Percentiles rank a stretch among this genome's conserved stretches.
Conservation (phyloP, 2,888 invertebrate genomes). For the Cheilosia pagana region DNA sequence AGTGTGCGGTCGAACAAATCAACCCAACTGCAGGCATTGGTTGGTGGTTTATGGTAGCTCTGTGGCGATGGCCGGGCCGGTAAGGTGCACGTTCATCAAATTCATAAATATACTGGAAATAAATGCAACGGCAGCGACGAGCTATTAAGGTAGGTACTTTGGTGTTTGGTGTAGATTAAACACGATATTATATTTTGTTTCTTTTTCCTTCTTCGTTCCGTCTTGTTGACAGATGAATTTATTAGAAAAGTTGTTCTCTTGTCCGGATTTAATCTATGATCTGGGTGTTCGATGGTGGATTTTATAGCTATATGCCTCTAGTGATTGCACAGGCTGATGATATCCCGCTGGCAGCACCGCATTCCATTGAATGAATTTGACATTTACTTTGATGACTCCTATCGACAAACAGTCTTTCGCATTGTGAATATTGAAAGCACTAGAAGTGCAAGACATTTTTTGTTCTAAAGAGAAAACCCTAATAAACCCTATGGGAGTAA, state of each 20-base stretch:
- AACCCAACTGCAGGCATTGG: constrained; percentile 16
- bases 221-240: constrained; percentile 42
- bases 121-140: constrained; percentile 27
- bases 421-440: too few species aligned
- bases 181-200: constrained; percentile 15
- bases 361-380: too few species aligned
- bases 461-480: too few species aligned
- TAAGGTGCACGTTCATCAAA: constrained; percentile 44
- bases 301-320: not conserved
- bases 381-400: too few species aligned
- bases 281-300: not conserved
- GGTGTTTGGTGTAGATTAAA: constrained; percentile 31
- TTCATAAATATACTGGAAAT: constrained; percentile 28
- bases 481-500: too few species aligned
- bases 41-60: constrained; percentile 13
- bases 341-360: too few species aligned
- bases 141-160: constrained; percentile 39
- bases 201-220: not conserved
- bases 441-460: too few species aligned
- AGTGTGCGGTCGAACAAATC: constrained; percentile 48
- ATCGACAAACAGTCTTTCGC: too few species aligned
- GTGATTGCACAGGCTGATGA: too few species aligned
- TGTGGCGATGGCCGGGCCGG: constrained; percentile 35
- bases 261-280: not conserved
- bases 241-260: constrained; percentile 15